These are phyloP conservation scores for Trissolcus basalis DNA, from an alignment of 1,140 invertebrate species.

Conservation along the genomic window DNA sequence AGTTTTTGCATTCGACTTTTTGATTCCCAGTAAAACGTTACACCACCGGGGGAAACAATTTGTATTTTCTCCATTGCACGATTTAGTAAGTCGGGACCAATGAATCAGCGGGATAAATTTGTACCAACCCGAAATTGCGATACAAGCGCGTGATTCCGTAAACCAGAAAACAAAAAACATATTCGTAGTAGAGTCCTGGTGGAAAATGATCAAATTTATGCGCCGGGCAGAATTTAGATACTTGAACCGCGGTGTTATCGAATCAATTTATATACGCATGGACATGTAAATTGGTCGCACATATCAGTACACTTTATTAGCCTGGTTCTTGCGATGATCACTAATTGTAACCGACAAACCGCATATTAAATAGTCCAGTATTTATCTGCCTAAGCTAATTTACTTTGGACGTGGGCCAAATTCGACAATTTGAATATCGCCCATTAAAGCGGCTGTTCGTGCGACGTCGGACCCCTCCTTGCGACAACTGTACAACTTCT, in stretches of 20 bases:
- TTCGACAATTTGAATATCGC: constrained; percentile 40
- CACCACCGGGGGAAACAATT: too few species aligned
- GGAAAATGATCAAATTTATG: constrained; percentile 28
- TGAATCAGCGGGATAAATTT: constrained; percentile 1
- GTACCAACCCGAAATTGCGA: constrained; percentile 15
- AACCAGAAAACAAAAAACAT: constrained; percentile 17
- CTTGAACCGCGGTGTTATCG: constrained; percentile 31
- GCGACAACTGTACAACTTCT: constrained; percentile 8
- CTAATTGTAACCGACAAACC: constrained; percentile 55
- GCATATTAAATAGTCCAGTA: constrained; percentile 54
- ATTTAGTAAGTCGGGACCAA: background rate
- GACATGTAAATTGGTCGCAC: constrained; percentile 40
- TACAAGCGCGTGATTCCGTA: constrained; percentile 1
- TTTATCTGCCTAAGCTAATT: constrained; percentile 55
- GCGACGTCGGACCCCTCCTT: too few species aligned
- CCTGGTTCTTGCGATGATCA: constrained; percentile 49
- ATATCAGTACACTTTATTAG: constrained; percentile 52
- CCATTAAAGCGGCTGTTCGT: constrained; percentile 32
- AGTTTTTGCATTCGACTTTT: too few species aligned
- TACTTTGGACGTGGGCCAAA: constrained; percentile 54
- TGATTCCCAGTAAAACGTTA: too few species aligned
- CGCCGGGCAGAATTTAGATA: constrained; percentile 20
- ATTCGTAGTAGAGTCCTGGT: background rate
- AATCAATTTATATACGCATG: constrained; percentile 39
- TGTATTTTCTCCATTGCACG: too few species aligned